phyloP scores from a whole-genome alignment of 2,888 invertebrate genomes.

The Pollenia angustigena region DNA sequence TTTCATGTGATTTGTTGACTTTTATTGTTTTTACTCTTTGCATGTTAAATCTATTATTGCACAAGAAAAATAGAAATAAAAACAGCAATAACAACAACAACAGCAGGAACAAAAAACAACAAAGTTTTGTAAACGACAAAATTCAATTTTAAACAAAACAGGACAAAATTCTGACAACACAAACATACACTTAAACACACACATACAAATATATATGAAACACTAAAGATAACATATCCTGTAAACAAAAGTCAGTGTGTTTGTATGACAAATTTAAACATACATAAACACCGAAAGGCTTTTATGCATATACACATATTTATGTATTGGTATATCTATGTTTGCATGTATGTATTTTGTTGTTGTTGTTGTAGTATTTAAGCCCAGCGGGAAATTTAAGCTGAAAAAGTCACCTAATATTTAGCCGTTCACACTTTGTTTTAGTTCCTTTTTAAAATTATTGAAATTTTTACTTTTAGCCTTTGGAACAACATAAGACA shows the following conservation, averaged over 20 bases:
- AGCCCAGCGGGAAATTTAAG: too few relatives aligned
- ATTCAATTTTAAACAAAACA: constrained; percentile 62
- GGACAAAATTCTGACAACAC: constrained; percentile 10
- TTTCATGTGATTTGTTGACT: constrained; percentile 69
- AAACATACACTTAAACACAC: background rate
- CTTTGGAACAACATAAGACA: too few relatives aligned
- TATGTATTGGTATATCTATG: background rate
- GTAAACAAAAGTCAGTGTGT: background rate
- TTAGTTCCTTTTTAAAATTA: too few relatives aligned
- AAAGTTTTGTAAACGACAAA: constrained; percentile 59
- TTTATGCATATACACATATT: background rate
- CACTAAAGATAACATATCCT: constrained; percentile 17
- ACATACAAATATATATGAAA: too few relatives aligned
- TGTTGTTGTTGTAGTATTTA: too few relatives aligned
- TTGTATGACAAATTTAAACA: constrained; percentile 38
- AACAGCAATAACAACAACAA: constrained; percentile 11
- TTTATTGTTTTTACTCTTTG: constrained; percentile 61
- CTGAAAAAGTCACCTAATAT: too few relatives aligned
- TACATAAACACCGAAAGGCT: constrained; percentile 13
- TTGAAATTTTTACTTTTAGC: too few relatives aligned
- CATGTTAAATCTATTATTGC: constrained; percentile 55
- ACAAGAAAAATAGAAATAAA: background rate
- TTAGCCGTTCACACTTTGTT: too few relatives aligned
- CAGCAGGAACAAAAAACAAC: background rate
- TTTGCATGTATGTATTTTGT: background rate